A percentile compares a stretch with the other conserved stretches of the same genome.
These are phyloP conservation scores for Nebria ingens DNA, from an alignment of 1,140 invertebrate genomes.

Conservation along the genomic window DNA sequence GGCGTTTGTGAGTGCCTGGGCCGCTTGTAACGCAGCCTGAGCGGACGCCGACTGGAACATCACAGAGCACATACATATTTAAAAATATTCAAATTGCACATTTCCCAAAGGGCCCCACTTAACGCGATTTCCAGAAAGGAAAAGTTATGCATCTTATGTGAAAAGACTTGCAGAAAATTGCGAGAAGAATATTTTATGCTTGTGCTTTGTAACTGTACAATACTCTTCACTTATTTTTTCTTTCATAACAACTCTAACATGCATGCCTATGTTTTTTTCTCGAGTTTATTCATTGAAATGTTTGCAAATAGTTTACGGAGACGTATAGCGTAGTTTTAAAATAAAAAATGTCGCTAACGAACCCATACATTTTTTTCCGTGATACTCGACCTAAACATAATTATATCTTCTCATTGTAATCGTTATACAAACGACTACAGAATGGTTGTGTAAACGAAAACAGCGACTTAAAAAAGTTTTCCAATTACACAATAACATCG, in stretches of 20 bases:
- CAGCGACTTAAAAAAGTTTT: conserved; percentile 5
- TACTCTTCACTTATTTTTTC: no score
- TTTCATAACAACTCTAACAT: no score
- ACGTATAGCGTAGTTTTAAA: no score
- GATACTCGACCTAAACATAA: no score
- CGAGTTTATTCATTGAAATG: no score
- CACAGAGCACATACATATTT: conserved; percentile 12
- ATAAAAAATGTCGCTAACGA: no score
- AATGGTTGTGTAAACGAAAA: background rate
- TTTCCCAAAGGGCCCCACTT: background rate
- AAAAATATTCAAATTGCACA: background rate
- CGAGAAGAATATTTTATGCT: background rate
- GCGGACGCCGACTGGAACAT: conserved; percentile 53
- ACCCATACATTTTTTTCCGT: no score
- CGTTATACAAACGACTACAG: background rate
- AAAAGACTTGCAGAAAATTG: background rate
- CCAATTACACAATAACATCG: conserved; percentile 7
- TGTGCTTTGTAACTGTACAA: no score
- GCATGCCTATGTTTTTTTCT: no score
- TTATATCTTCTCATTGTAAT: no score
- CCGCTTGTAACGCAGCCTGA: conserved; percentile 73
- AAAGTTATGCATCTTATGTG: background rate
- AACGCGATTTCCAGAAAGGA: background rate
- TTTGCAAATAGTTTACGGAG: no score
- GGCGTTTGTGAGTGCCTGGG: conserved; percentile 55